Evolutionary conservation across 1,140 invertebrate species (phyloP).

Genomic region (Calephelis nemesis): DNA sequence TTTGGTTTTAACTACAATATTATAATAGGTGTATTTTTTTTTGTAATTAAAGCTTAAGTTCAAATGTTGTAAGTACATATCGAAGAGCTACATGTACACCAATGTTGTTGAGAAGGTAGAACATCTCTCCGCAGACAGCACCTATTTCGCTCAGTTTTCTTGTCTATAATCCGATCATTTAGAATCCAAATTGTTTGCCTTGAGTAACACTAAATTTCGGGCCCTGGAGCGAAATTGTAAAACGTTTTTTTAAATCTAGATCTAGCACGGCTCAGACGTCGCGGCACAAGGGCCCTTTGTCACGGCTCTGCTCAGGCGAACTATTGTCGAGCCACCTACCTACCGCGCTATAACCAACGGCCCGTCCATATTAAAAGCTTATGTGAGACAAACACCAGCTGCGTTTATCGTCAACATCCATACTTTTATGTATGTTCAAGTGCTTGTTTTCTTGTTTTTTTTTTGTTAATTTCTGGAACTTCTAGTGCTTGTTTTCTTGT

Average conservation of each 20-base stretch:
- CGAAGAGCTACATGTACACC: no score
- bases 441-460: no score
- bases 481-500: no score
- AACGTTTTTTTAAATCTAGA: conserved; percentile 39
- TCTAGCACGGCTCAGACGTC: conserved; percentile 37
- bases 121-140: no score
- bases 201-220: not conserved
- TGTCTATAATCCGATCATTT: no score
- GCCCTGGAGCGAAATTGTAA: conserved; percentile 25
- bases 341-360: conserved; percentile 22
- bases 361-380: conserved; percentile 23
- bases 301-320: conserved; percentile 44
- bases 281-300: conserved; percentile 59
- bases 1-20: no score
- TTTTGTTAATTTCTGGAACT: no score
- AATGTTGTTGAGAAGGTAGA: no score
- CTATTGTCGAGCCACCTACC: conserved; percentile 50
- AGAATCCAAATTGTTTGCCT: not conserved
- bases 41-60: no score
- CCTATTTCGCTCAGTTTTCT: no score
- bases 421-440: not conserved
- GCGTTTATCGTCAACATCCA: not conserved
- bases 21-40: no score
- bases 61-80: no score
- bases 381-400: not conserved